Percentiles rank a stretch among this genome's conserved stretches.
These are phyloP conservation scores for Theristicus caerulescens DNA, from an alignment of 2,113 vertebrate genomes.

Conservation along the genomic window DNA sequence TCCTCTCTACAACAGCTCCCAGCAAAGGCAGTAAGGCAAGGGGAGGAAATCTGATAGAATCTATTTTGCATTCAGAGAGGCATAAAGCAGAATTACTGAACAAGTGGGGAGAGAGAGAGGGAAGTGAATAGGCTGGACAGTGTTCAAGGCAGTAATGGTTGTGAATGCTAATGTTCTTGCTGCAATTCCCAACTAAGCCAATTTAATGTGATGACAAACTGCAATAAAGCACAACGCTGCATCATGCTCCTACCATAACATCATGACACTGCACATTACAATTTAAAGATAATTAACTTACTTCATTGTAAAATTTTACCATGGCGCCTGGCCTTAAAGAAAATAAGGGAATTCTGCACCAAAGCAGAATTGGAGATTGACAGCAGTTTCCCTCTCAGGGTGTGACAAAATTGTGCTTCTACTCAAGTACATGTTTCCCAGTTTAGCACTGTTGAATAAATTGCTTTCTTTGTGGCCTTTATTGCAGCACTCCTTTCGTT, in stretches of 20 bases:
- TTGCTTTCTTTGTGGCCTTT: not conserved
- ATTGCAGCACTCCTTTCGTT: not conserved
- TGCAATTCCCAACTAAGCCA: not conserved
- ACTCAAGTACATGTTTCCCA: rapidly evolving
- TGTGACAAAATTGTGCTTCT: not conserved
- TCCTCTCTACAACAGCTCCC: not conserved
- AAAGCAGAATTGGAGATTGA: not conserved
- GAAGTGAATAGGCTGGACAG: not conserved
- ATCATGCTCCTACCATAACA: not conserved
- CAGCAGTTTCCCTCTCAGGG: not conserved
- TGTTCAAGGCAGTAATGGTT: not conserved
- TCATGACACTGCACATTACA: not conserved
- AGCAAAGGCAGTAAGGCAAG: not conserved
- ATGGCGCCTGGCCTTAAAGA: not conserved
- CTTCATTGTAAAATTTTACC: not conserved
- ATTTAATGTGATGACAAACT: conserved; percentile 2
- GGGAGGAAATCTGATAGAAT: not conserved
- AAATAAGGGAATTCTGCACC: not conserved
- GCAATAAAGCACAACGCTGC: not conserved
- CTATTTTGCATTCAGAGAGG: conserved; percentile 16
- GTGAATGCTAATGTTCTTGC: not conserved
- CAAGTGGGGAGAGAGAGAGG: rapidly evolving
- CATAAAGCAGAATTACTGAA: not conserved
- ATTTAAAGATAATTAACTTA: not conserved
- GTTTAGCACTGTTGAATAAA: not conserved